Conservation (phyloP, 2,888 invertebrate genomes). For the Drosophila mimica region DNA sequence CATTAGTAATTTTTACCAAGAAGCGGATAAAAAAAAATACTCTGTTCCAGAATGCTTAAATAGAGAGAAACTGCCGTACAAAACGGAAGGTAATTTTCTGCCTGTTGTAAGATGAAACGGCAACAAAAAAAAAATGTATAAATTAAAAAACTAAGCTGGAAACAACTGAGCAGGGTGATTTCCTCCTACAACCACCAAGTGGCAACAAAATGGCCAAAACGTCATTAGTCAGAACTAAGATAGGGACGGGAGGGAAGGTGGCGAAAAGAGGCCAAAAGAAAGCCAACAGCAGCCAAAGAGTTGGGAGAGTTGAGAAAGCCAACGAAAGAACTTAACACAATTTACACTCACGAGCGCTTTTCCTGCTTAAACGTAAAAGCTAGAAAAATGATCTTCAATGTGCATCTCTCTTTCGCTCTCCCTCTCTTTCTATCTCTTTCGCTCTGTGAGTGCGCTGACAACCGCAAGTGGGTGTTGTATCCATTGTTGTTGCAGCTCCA, state of each 20-base stretch:
- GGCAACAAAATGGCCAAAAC: slow-evolving; percentile 48
- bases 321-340: slow-evolving; percentile 77
- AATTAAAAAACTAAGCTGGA: slow-evolving; percentile 45
- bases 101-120: neutral
- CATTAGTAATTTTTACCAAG: slow-evolving; percentile 61
- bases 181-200: slow-evolving; percentile 68
- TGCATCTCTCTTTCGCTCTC: neutral
- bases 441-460: slow-evolving; percentile 51
- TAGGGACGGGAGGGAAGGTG: neutral
- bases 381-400: slow-evolving; percentile 54
- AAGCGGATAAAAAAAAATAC: slow-evolving; percentile 29
- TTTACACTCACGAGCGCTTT: slow-evolving; percentile 76
- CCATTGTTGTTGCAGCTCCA: slow-evolving; percentile 67
- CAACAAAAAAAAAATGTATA: slow-evolving; percentile 14
- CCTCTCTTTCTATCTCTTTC: slow-evolving; percentile 6
- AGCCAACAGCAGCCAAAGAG: slow-evolving; percentile 48
- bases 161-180: slow-evolving; percentile 32
- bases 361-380: slow-evolving; percentile 70
- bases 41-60: slow-evolving; percentile 65
- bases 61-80: slow-evolving; percentile 61
- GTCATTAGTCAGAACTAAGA: slow-evolving; percentile 70
- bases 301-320: slow-evolving; percentile 66
- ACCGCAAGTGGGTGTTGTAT: slow-evolving; percentile 73
- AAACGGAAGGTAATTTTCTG: slow-evolving; percentile 10
- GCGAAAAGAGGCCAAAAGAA: slow-evolving; percentile 47